phyloP scores from a whole-genome alignment of 2,113 vertebrate genomes.

The Colius striatus region DNA sequence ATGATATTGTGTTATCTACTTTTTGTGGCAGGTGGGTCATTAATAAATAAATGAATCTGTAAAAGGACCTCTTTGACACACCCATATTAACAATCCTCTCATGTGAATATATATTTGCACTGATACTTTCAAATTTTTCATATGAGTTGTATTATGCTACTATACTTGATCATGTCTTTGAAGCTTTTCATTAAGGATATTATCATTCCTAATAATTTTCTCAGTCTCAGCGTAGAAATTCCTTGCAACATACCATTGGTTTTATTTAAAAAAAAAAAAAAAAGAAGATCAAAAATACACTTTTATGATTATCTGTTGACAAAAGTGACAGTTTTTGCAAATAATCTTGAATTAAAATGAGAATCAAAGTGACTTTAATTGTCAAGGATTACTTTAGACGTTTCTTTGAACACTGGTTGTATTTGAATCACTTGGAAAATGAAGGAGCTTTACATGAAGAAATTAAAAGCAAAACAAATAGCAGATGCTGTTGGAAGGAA shows the following conservation, averaged over 20 bases:
- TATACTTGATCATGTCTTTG: neutral
- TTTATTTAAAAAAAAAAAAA: neutral
- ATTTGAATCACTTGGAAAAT: constrained; percentile 23
- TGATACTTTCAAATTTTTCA: neutral
- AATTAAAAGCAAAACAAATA: neutral
- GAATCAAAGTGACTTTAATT: neutral
- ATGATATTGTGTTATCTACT: neutral
- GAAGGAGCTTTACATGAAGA: neutral
- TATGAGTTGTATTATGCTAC: neutral
- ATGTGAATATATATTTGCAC: constrained; percentile 1
- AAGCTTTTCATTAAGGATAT: neutral
- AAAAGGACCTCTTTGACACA: neutral
- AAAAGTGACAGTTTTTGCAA: constrained; percentile 15
- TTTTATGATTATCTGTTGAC: neutral
- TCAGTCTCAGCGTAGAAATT: constrained; percentile 3
- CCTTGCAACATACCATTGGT: neutral
- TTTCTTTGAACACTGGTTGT: neutral
- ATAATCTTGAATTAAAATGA: neutral
- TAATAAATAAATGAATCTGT: neutral
- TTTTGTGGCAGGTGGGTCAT: neutral
- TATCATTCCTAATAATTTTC: neutral
- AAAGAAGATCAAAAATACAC: neutral
- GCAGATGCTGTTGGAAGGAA: neutral
- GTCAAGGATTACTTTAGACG: neutral
- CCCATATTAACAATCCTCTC: neutral